A percentile compares a stretch with the other conserved stretches of the same genome.
Evolutionary conservation across 1,140 invertebrate species (phyloP).

Genomic region (Teleopsis dalmanni): DNA sequence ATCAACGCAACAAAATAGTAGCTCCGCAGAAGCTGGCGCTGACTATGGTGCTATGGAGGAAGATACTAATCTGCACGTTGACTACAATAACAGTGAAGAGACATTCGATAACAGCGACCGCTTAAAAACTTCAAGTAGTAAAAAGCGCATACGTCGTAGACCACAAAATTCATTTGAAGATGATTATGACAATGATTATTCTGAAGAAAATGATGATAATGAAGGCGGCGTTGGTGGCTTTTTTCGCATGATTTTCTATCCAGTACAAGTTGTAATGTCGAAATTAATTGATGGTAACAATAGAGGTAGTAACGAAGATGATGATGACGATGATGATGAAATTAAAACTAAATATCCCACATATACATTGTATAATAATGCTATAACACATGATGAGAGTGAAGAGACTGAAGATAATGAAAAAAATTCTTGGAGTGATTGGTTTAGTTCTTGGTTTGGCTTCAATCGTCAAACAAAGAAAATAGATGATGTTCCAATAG

Average conservation of each 20-base stretch:
- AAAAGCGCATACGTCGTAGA: slow-evolving; percentile 30
- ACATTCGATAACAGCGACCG: background rate
- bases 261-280: slow-evolving; percentile 32
- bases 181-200: slow-evolving; percentile 8
- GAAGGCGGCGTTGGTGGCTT: slow-evolving; percentile 19
- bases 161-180: slow-evolving; percentile 18
- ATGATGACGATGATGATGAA: slow-evolving; percentile 6
- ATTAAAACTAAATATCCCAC: slow-evolving; percentile 22
- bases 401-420: slow-evolving; percentile 1
- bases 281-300: slow-evolving; percentile 31
- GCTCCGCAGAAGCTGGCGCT: slow-evolving; percentile 31
- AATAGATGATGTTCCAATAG: slow-evolving; percentile 24
- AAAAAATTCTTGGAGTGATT: slow-evolving; percentile 19
- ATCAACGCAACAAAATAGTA: slow-evolving; percentile 14
- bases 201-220: slow-evolving; percentile 7
- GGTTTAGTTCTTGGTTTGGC: slow-evolving; percentile 37
- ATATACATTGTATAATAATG: slow-evolving; percentile 36
- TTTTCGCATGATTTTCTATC: slow-evolving; percentile 39
- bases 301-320: slow-evolving; percentile 14
- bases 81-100: background rate
- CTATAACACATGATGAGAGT: slow-evolving; percentile 14
- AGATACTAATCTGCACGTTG: slow-evolving; percentile 2
- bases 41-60: slow-evolving; percentile 32
- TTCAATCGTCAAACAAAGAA: slow-evolving; percentile 28
- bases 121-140: slow-evolving; percentile 15